Conservation (phyloP, 2,113 vertebrate species). For the Gymnogyps californianus region DNA sequence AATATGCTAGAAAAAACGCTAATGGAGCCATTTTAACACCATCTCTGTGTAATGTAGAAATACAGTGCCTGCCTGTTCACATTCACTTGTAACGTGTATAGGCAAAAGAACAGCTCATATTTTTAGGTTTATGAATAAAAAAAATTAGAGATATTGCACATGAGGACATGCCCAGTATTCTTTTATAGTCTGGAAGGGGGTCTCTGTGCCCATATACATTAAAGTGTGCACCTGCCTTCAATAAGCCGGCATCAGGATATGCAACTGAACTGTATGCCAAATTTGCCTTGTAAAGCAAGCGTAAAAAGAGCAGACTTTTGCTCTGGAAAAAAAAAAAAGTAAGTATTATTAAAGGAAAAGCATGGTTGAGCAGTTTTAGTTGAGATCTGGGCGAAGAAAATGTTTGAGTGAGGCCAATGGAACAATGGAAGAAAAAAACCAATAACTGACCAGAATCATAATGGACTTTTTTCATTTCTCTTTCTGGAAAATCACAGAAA, state of each 20-base stretch:
- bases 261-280: conserved; percentile 61
- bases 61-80: neutral
- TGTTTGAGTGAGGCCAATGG: neutral
- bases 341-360: conserved; percentile 7
- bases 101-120: conserved; percentile 39
- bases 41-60: neutral
- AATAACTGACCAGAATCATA: neutral
- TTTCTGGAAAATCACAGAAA: neutral
- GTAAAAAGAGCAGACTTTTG: conserved; percentile 62
- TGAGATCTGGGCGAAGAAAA: conserved; percentile 45
- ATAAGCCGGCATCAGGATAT: conserved; percentile 64
- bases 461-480: neutral
- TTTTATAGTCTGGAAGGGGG: conserved; percentile 72
- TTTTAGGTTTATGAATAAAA: conserved; percentile 62
- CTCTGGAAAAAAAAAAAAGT: neutral
- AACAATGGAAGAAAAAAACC: neutral
- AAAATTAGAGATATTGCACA: conserved; percentile 50
- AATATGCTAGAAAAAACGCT: neutral
- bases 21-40: conserved; percentile 24
- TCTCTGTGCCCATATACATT: conserved; percentile 70
- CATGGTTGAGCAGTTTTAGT: neutral
- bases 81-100: conserved; percentile 29
- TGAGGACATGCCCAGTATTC: conserved; percentile 57
- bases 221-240: conserved; percentile 76
- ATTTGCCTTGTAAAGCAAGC: conserved; percentile 70